Percentiles rank a stretch among this genome's conserved stretches.
Conservation (phyloP, 2,797 vertebrate genomes). For the Alosa sapidissima region DNA sequence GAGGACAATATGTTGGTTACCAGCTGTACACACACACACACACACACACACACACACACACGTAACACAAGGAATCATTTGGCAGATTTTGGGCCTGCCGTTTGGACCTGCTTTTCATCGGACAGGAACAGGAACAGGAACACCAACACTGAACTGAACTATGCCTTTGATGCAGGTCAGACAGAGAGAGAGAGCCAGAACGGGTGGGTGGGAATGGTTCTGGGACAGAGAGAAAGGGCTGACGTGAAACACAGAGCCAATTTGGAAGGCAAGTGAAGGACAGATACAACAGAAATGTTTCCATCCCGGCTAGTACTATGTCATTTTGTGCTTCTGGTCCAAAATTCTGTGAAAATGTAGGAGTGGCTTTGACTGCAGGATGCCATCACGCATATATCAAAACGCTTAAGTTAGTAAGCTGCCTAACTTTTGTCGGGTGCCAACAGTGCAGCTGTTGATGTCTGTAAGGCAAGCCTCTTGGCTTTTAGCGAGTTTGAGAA, state of each 20-base stretch:
- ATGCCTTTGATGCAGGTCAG: too few relatives aligned
- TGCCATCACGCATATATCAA: not conserved
- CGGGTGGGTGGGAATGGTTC: too few relatives aligned
- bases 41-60: not conserved
- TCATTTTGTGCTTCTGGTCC: not conserved
- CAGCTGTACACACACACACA: not conserved
- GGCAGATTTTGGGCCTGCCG: too few relatives aligned
- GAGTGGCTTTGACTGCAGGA: not conserved
- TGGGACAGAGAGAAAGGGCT: too few relatives aligned
- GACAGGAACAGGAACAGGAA: too few relatives aligned
- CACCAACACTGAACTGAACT: too few relatives aligned
- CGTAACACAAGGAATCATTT: not conserved
- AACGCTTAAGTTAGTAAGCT: not conserved
- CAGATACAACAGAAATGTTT: not conserved
- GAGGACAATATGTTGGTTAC: not conserved
- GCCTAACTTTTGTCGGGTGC: not conserved
- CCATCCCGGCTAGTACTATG: not conserved
- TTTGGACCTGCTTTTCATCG: too few relatives aligned
- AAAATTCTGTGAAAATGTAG: not conserved
- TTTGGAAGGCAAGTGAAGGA: not conserved
- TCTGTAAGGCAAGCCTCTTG: not conserved
- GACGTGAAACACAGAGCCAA: too few relatives aligned
- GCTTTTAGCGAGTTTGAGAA: not conserved
- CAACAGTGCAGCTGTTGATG: not conserved
- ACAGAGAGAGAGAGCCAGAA: too few relatives aligned